A percentile compares a stretch with the other conserved stretches of the same genome.
These are phyloP conservation scores for Penaeus vannamei DNA, from an alignment of 1,140 invertebrate species.

Conservation along the genomic window DNA sequence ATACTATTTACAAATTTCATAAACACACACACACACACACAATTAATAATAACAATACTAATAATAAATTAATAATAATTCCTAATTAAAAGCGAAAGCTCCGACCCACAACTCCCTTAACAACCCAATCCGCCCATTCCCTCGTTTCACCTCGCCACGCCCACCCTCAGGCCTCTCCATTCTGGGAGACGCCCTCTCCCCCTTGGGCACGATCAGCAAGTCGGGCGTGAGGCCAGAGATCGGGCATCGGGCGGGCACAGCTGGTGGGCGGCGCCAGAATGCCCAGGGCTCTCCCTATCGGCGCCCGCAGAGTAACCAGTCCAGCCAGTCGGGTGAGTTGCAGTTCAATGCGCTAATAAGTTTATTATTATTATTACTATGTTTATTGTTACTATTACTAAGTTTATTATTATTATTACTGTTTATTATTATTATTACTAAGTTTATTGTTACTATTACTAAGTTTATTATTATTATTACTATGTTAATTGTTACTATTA, in stretches of 20 bases:
- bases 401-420: not conserved
- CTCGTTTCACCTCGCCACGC: too few relatives aligned
- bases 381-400: not conserved
- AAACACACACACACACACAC: too few relatives aligned
- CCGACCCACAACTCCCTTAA: too few relatives aligned
- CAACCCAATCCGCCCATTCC: too few relatives aligned
- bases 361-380: not conserved
- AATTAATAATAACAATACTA: too few relatives aligned
- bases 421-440: not conserved
- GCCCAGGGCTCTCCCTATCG: not conserved
- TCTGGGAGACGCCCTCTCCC: not conserved
- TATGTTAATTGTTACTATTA: not conserved
- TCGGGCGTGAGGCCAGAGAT: slow-evolving; percentile 19
- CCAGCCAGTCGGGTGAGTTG: not conserved
- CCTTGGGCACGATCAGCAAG: slow-evolving; percentile 8
- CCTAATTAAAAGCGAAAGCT: too few relatives aligned
- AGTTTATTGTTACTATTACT: not conserved
- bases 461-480: not conserved
- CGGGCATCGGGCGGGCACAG: not conserved
- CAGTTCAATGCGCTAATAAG: not conserved
- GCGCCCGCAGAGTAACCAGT: not conserved
- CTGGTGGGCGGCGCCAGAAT: not conserved
- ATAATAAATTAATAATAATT: not conserved
- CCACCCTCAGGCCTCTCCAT: too few relatives aligned
- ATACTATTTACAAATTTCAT: too few relatives aligned